These are phyloP conservation scores for Podarcis siculus DNA, from an alignment of 2,797 vertebrate genomes.

Conservation along the genomic window DNA sequence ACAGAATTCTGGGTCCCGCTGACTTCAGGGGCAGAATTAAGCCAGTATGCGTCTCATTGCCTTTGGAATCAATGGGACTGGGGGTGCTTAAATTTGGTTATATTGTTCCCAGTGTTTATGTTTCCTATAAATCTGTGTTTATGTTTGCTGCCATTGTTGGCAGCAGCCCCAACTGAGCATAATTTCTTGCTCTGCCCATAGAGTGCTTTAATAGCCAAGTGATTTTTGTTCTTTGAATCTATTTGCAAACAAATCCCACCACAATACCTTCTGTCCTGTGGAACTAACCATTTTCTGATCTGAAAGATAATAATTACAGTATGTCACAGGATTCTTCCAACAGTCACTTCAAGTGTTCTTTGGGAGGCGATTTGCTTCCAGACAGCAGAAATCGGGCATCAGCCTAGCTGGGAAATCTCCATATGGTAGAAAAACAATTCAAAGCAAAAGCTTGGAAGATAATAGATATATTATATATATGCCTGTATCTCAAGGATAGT, in stretches of 20 bases:
- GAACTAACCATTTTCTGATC: background rate
- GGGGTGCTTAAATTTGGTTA: background rate
- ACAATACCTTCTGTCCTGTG: background rate
- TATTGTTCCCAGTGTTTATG: background rate
- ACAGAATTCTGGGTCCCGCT: background rate
- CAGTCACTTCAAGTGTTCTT: background rate
- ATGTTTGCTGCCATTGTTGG: background rate
- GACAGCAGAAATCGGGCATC: background rate
- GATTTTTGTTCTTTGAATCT: background rate
- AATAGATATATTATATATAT: too few species aligned
- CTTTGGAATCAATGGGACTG: background rate
- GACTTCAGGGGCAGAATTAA: background rate
- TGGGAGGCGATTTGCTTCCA: conserved; percentile 5
- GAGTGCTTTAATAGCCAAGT: background rate
- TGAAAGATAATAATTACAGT: conserved; percentile 5
- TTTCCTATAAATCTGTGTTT: background rate
- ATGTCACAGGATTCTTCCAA: background rate
- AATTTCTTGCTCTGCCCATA: background rate
- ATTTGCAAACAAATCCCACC: background rate
- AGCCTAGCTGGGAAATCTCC: background rate
- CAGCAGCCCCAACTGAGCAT: background rate
- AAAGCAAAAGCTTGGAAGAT: background rate
- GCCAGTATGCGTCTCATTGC: background rate
- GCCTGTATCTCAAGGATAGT: too few species aligned
- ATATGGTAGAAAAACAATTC: background rate